Base-by-base conservation (phyloP, 2,113 vertebrate species). In the Raja brachyura region DNA sequence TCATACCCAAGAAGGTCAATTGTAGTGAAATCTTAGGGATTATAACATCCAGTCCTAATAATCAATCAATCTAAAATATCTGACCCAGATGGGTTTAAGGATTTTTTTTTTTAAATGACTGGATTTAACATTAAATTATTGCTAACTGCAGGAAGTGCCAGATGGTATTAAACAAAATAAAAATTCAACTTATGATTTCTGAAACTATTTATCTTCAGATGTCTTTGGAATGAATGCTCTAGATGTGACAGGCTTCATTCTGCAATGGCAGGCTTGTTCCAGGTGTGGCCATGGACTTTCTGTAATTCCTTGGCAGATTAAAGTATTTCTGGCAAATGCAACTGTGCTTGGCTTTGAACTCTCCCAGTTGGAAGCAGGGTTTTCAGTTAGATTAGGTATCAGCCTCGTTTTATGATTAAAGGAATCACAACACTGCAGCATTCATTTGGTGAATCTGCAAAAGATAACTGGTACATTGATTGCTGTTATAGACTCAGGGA, bases 241-340 rank as follows among this genome's bases (percentile, higher is more conserved):
- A 25, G 18, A 85, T 56, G 28, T 48, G 18, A 73, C 66, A 92
- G 88, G 73, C 48, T 54, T 39, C 9, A 48, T 92, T 92, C 90
- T 92, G 90, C 16, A 8, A 68, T 16, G 66, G 11, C 16, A 16
- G 66, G 66, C 66, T 14, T 70, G 66, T 90, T 90, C 88, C 31
- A 33, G 63, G 9, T 70, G 31, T 39, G 88, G 68, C 33, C 66
- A 39, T 33, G 31, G 7, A 68, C 31, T 70, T 90, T 63, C 63
- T 90, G 88, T 39, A 63, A 63, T 90, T 90, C 33, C 18, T 10
- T 70, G n/a, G 18, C 88, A 90, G 88, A 90, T 90, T 61, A 63
- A 70, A 22, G 8, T 20, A 5, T 33, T 90, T 68, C 63, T 90
- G 66, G 88, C 63, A 90, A 18, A 90, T 90, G 88, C 88, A 39